A percentile compares a stretch with the other conserved stretches of the same genome.
Conservation (phyloP, 2,888 invertebrate species). For the Hermaeophaga mercurialis region DNA sequence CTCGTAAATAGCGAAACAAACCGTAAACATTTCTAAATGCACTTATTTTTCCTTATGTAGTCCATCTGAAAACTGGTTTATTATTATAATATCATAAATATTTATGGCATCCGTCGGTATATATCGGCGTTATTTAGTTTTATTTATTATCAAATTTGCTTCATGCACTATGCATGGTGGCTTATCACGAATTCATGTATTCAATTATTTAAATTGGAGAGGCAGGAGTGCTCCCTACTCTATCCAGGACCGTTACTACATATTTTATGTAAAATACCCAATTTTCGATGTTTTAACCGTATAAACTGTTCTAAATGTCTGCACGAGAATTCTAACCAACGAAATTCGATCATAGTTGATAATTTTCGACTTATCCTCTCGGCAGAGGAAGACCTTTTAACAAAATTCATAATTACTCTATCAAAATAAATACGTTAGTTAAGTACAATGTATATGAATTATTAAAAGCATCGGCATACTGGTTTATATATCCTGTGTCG, state of each 20-base stretch:
- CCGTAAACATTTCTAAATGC: conserved; percentile 15
- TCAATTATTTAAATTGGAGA: conserved; percentile 59
- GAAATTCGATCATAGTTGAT: too few relatives aligned
- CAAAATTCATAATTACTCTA: too few relatives aligned
- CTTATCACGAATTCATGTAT: conserved; percentile 60
- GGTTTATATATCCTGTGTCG: too few relatives aligned
- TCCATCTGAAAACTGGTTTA: conserved; percentile 42
- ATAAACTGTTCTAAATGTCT: background rate
- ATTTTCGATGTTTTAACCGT: conserved; percentile 4
- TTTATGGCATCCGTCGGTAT: conserved; percentile 51
- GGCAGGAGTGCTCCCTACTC: conserved; percentile 22
- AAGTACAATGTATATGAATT: too few relatives aligned
- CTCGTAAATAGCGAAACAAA: conserved; percentile 10
- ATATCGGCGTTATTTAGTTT: conserved; percentile 57
- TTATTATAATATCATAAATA: conserved; percentile 55
- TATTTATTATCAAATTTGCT: conserved; percentile 60
- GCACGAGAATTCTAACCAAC: background rate
- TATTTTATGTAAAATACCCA: conserved; percentile 20
- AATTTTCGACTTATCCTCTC: too few relatives aligned
- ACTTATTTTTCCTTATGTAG: conserved; percentile 18
- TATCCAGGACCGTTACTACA: conserved; percentile 20
- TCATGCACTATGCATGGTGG: conserved; percentile 58
- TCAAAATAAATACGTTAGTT: too few relatives aligned
- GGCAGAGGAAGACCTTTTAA: too few relatives aligned
- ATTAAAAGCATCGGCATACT: too few relatives aligned